These are phyloP conservation scores for Linepithema humile DNA, from an alignment of 1,140 invertebrate genomes.

Conservation along the genomic window DNA sequence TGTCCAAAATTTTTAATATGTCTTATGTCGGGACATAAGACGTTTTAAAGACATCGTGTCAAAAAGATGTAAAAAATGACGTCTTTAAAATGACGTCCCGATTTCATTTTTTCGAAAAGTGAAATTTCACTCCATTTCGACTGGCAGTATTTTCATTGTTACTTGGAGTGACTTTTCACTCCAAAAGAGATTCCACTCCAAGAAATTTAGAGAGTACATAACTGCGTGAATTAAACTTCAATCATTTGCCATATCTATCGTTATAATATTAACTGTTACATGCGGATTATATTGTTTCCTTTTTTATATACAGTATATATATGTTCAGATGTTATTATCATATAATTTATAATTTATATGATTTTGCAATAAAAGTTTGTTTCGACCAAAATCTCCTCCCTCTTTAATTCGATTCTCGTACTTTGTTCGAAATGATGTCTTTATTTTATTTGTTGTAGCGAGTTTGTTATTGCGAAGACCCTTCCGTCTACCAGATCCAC, in stretches of 20 bases:
- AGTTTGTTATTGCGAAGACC: neutral
- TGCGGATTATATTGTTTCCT: neutral
- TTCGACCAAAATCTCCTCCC: too few species aligned
- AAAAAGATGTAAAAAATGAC: too few species aligned
- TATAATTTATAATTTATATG: neutral
- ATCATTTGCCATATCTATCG: neutral
- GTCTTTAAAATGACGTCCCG: too few species aligned
- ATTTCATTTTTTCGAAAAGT: neutral
- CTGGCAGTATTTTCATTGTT: too few species aligned
- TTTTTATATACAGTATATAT: neutral
- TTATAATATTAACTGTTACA: neutral
- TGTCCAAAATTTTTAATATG: too few species aligned
- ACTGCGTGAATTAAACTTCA: neutral
- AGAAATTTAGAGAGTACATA: too few species aligned
- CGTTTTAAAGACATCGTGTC: too few species aligned
- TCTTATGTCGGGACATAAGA: too few species aligned
- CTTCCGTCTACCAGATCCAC: neutral
- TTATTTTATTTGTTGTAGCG: neutral
- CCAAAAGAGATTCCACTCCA: too few species aligned
- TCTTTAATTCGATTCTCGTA: neutral
- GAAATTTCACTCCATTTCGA: too few species aligned
- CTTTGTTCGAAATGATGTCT: neutral
- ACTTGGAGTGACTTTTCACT: too few species aligned
- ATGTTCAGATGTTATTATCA: neutral
- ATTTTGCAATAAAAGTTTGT: too few species aligned